phyloP scores from a whole-genome alignment of 1,140 invertebrate species.

The Solen grandis region DNA sequence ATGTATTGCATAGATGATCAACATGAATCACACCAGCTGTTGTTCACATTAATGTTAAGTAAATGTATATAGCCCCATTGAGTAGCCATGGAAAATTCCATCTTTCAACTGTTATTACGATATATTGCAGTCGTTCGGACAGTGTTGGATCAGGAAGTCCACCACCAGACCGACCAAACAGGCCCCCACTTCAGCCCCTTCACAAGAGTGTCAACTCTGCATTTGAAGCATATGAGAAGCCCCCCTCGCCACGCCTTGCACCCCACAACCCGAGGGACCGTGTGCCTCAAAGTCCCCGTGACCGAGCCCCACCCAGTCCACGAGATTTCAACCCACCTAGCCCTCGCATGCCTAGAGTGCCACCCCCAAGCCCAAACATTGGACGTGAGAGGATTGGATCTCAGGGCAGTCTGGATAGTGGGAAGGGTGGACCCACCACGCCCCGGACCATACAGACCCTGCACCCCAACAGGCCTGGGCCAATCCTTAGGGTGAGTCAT shows the following conservation, averaged over 20 bases:
- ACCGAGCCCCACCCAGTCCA: conserved; percentile 41
- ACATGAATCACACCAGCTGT: too few relatives aligned
- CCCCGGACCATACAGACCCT: neutral
- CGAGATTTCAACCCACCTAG: conserved; percentile 32
- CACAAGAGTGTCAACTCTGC: conserved; percentile 65
- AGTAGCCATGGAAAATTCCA: too few relatives aligned
- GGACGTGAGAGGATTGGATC: conserved; percentile 38
- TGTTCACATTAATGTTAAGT: too few relatives aligned
- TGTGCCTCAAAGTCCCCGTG: conserved; percentile 31
- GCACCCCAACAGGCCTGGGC: neutral
- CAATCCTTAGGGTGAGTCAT: neutral
- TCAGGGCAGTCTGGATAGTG: conserved; percentile 28
- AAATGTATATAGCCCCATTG: too few relatives aligned
- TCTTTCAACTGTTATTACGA: too few relatives aligned
- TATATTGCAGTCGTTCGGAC: too few relatives aligned
- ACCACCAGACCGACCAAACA: conserved; percentile 56
- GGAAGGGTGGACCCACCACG: neutral
- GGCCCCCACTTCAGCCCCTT: conserved; percentile 62
- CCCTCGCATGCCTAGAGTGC: conserved; percentile 46
- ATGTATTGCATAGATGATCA: too few relatives aligned
- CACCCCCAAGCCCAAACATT: conserved; percentile 47
- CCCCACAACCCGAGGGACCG: conserved; percentile 34
- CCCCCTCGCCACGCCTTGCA: conserved; percentile 26
- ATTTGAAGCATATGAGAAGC: conserved; percentile 71
- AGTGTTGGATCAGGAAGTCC: too few relatives aligned